These are phyloP conservation scores for Florisuga fusca DNA, from an alignment of 2,797 vertebrate species.

Conservation along the genomic window DNA sequence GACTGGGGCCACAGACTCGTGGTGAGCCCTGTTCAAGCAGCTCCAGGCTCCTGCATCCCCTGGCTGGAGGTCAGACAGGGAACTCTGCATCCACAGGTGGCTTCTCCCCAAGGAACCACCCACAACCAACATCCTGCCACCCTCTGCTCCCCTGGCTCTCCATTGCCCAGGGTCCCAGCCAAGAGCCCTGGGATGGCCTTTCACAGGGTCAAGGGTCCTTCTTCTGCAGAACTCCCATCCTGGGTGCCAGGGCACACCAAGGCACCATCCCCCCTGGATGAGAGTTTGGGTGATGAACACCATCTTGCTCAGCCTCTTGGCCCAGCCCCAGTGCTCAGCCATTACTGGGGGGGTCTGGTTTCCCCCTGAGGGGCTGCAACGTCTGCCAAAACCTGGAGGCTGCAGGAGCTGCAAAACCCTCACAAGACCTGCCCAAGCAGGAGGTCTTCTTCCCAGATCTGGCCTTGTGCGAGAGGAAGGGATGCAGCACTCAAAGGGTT, in stretches of 20 bases:
- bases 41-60: background rate
- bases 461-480: background rate
- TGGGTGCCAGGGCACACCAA: too few relatives aligned
- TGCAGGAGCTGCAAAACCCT: background rate
- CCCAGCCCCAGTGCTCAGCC: background rate
- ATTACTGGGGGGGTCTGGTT: background rate
- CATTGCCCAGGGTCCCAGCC: background rate
- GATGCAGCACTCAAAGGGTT: background rate
- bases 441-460: background rate
- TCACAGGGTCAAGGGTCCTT: background rate
- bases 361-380: background rate
- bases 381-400: background rate
- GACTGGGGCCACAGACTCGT: background rate
- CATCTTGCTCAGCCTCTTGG: background rate
- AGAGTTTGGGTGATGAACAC: background rate
- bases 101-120: background rate
- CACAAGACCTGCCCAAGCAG: background rate
- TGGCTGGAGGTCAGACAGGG: background rate
- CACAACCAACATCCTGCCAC: accelerated
- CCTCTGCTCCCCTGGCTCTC: background rate
- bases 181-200: background rate
- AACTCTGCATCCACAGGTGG: background rate
- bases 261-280: background rate
- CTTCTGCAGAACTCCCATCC: background rate
- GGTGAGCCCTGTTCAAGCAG: background rate